Evolutionary conservation across 2,888 invertebrate genomes (phyloP).

Genomic region (Mesochorus sp.): DNA sequence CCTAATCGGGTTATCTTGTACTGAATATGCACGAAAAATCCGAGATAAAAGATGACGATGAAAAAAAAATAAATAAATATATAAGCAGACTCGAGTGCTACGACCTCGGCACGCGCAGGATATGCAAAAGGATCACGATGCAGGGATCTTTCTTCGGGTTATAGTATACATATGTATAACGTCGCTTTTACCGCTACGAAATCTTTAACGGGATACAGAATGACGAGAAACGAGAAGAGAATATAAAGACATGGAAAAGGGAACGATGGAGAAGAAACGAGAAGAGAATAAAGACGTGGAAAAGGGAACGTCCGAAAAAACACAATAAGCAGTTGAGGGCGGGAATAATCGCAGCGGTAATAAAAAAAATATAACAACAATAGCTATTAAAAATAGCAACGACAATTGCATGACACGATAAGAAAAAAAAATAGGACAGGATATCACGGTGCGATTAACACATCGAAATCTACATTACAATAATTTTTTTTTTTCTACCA

Average conservation of each 20-base stretch:
- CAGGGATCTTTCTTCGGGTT: constrained; percentile 66
- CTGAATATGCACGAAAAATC: neutral
- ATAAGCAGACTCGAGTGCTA: constrained; percentile 30
- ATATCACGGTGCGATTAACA: neutral
- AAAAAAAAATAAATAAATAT: neutral
- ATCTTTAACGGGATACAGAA: constrained; percentile 74
- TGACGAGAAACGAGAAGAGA: constrained; percentile 59
- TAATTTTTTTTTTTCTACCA: neutral
- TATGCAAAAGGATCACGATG: constrained; percentile 67
- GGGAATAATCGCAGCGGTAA: neutral
- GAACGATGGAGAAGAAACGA: constrained; percentile 10
- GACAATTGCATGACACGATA: neutral
- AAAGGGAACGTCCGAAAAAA: constrained; percentile 4
- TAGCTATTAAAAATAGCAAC: neutral
- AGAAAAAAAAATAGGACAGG: neutral
- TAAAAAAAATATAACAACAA: constrained; percentile 6
- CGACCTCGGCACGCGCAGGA: constrained; percentile 42
- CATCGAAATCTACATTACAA: neutral
- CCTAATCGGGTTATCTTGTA: neutral
- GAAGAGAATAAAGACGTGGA: too few species aligned
- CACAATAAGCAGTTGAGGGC: neutral
- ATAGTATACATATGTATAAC: constrained; percentile 9
- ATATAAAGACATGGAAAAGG: constrained; percentile 24
- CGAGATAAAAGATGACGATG: constrained; percentile 4
- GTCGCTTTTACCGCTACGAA: constrained; percentile 73